Evolutionary conservation across 2,113 vertebrate genomes (phyloP), one percentile per base, ranked within the genome.

Genomic region (Marcusenius ussheri): DNA sequence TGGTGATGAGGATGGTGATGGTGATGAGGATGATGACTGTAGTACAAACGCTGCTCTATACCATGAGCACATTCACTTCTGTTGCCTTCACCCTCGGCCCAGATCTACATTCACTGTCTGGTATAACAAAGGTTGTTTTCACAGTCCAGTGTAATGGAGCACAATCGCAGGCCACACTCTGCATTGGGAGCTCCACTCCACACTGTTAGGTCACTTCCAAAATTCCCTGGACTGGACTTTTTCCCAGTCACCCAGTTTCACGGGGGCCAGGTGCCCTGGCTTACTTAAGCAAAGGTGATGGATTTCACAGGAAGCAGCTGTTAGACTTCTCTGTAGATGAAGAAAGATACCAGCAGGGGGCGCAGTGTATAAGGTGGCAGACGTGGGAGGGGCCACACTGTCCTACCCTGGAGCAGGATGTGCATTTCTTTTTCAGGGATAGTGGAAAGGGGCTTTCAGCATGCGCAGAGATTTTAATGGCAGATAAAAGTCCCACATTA

Each of bases 401-500:
- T 84, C 45, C 21, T 74, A 4, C 42, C 3, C 47, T 39, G 53
- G 46, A 56, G 74, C 45, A 51, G 17, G 1, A 58, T 62, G 62
- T 27, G n/a, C 24, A n/a, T n/a, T 62, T 88, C 21, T 19, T 85
- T n/a, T 83, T 27, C 74, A 53, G 35, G 13, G 35, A 50, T 89
- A 84, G 58, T 58, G 84, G 83, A 58, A 58, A 85, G 39, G 47
- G 70, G 27, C 42, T 83, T 89, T 89, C 89, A 80, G 80, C 83
- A 42, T 45, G 31, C 49, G 35, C 51, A 83, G 24, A 87, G 83
- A 35, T 90, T 53, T 85, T 74, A 90, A 90, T 90, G 46, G 46
- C n/a, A 50, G 89, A 51, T 90, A 56, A 74, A 90, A 24, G 56
- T 77, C 27, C 24, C 50, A 90, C 49, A 88, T 87, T 84, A 87